phyloP scores from a whole-genome alignment of 2,888 invertebrate species.

The Odontocerum albicorne region DNA sequence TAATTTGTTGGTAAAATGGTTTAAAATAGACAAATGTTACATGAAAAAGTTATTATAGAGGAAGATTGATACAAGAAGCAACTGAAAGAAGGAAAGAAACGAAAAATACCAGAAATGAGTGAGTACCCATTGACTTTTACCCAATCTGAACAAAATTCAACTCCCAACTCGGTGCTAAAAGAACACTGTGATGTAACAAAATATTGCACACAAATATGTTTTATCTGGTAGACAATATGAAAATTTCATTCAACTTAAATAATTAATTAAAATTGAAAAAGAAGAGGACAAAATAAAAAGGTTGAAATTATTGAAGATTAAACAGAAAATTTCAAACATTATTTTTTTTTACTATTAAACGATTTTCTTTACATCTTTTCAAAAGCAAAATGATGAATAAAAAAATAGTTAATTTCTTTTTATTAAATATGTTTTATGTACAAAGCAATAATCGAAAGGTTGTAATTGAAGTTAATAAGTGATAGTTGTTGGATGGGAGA shows the following conservation, averaged over 20 bases:
- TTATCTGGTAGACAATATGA: no score
- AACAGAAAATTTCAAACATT: no score
- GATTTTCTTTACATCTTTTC: no score
- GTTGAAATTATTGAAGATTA: no score
- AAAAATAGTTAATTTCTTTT: no score
- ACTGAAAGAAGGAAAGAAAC: neutral
- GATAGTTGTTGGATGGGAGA: slow-evolving; percentile 17
- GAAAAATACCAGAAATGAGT: slow-evolving; percentile 27
- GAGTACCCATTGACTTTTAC: slow-evolving; percentile 25
- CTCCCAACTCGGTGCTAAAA: slow-evolving; percentile 7
- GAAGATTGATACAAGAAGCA: neutral
- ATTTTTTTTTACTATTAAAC: no score
- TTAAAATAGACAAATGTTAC: neutral
- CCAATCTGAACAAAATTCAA: no score
- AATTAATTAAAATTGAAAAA: no score
- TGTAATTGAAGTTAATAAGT: slow-evolving; percentile 8
- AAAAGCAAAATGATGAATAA: no score
- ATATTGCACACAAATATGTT: no score
- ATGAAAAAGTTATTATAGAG: neutral
- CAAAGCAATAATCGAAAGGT: slow-evolving; percentile 1
- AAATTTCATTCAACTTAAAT: no score
- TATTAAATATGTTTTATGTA: slow-evolving; percentile 9
- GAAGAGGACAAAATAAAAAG: no score
- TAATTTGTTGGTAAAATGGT: neutral
- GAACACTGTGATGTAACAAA: slow-evolving; percentile 8